Percentiles rank a stretch among this genome's conserved stretches.
These are phyloP conservation scores for Macrocentrus cingulum DNA, from an alignment of 1,140 invertebrate species.

Conservation along the genomic window DNA sequence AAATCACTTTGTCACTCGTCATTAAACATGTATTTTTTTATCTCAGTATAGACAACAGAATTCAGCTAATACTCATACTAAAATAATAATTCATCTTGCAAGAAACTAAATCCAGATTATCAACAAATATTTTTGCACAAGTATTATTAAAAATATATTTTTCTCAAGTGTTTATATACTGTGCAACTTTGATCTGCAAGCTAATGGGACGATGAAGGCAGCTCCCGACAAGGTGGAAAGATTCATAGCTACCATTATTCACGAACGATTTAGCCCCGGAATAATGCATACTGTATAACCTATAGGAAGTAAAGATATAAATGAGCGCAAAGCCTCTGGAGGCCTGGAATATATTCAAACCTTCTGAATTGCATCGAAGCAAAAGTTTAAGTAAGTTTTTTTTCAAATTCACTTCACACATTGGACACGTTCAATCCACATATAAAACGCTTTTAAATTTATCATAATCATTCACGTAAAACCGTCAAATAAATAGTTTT, in stretches of 20 bases:
- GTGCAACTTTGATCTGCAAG: conserved; percentile 11
- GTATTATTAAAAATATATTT: too few relatives aligned
- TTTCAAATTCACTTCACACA: not conserved
- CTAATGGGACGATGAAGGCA: conserved; percentile 16
- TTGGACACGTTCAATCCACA: not conserved
- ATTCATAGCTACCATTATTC: conserved; percentile 44
- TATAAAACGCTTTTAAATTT: too few relatives aligned
- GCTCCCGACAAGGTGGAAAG: conserved; percentile 19
- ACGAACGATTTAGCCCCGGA: conserved; percentile 43
- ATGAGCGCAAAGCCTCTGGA: not conserved
- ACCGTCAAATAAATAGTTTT: too few relatives aligned
- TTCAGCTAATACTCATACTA: too few relatives aligned
- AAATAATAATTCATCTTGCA: too few relatives aligned
- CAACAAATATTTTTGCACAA: too few relatives aligned
- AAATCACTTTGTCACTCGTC: too few relatives aligned
- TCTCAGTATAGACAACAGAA: too few relatives aligned
- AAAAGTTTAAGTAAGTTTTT: not conserved
- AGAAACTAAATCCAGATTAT: too few relatives aligned
- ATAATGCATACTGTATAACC: conserved; percentile 39
- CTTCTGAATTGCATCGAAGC: not conserved
- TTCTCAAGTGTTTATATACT: too few relatives aligned
- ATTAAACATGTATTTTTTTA: too few relatives aligned
- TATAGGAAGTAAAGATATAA: conserved; percentile 18
- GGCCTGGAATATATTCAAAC: not conserved
- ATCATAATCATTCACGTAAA: too few relatives aligned